These are phyloP conservation scores for Melolontha melolontha DNA, from an alignment of 2,888 invertebrate species.

Conservation along the genomic window DNA sequence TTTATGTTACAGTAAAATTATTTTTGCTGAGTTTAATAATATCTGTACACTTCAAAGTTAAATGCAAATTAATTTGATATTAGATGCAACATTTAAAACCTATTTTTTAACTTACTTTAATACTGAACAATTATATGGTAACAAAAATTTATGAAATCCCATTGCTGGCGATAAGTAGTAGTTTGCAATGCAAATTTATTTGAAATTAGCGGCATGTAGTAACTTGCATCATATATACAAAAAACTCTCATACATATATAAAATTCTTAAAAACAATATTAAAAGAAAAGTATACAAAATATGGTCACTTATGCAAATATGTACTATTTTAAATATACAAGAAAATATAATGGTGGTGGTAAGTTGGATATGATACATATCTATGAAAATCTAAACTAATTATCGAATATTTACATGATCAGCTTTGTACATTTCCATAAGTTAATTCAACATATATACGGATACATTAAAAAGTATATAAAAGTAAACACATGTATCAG, in stretches of 20 bases:
- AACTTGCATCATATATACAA: slow-evolving; percentile 1
- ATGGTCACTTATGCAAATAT: slow-evolving; percentile 25
- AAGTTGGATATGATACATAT: too few relatives aligned
- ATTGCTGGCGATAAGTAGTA: slow-evolving; percentile 21
- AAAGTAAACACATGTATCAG: too few relatives aligned
- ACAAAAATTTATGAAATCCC: slow-evolving; percentile 23
- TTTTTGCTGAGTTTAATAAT: slow-evolving; percentile 7
- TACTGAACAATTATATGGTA: slow-evolving; percentile 33
- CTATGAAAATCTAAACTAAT: too few relatives aligned
- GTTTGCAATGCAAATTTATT: slow-evolving; percentile 9
- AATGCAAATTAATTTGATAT: slow-evolving; percentile 35
- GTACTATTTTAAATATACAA: neutral
- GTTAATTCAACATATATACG: too few relatives aligned
- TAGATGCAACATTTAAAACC: slow-evolving; percentile 31
- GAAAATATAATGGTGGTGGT: too few relatives aligned
- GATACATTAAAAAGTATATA: too few relatives aligned
- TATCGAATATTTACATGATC: too few relatives aligned
- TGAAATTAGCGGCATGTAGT: slow-evolving; percentile 26
- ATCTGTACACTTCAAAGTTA: slow-evolving; percentile 34
- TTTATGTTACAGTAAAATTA: slow-evolving; percentile 19
- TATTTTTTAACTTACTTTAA: slow-evolving; percentile 19
- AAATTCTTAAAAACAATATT: slow-evolving; percentile 16
- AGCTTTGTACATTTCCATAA: too few relatives aligned
- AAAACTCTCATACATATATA: slow-evolving; percentile 22
- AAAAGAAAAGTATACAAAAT: slow-evolving; percentile 22